These are phyloP conservation scores for Neostethus bicornis DNA, from an alignment of 2,797 vertebrate species.

Conservation along the genomic window DNA sequence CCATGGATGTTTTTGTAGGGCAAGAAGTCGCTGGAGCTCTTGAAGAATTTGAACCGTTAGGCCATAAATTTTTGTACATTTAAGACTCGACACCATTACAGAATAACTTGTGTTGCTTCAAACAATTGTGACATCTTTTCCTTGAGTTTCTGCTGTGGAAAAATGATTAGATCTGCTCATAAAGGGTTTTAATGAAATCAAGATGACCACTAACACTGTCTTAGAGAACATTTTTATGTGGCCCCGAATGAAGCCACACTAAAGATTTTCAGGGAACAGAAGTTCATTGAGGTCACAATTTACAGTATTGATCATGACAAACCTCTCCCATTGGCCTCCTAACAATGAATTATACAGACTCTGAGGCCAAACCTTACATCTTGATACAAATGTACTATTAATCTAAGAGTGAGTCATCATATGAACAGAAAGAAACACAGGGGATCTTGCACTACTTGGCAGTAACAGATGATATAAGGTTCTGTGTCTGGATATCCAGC, in stretches of 20 bases:
- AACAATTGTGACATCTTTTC: not conserved
- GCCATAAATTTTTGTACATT: not conserved
- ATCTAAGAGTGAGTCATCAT: conserved; percentile 34
- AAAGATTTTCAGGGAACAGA: conserved; percentile 28
- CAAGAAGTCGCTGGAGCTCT: too few relatives aligned
- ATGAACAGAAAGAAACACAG: conserved; percentile 40
- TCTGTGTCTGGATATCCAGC: conserved; percentile 2
- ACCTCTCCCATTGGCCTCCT: conserved; percentile 42
- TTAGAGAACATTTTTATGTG: conserved; percentile 5
- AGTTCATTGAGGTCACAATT: conserved; percentile 37
- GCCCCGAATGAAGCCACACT: conserved; percentile 17
- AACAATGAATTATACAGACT: conserved; percentile 33
- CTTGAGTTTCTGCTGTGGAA: not conserved
- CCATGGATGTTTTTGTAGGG: too few relatives aligned
- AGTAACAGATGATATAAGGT: too few relatives aligned
- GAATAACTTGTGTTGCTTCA: not conserved
- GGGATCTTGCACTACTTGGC: conserved; percentile 16
- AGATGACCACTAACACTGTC: not conserved
- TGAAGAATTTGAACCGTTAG: too few relatives aligned
- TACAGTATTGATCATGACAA: conserved; percentile 44
- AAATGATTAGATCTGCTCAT: not conserved
- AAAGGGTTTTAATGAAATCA: conserved; percentile 10
- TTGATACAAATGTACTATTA: conserved; percentile 40
- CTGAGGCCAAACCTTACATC: conserved; percentile 30
- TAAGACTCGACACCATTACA: not conserved